phyloP scores from a whole-genome alignment of 2,888 invertebrate genomes.

The Ctena decussata region DNA sequence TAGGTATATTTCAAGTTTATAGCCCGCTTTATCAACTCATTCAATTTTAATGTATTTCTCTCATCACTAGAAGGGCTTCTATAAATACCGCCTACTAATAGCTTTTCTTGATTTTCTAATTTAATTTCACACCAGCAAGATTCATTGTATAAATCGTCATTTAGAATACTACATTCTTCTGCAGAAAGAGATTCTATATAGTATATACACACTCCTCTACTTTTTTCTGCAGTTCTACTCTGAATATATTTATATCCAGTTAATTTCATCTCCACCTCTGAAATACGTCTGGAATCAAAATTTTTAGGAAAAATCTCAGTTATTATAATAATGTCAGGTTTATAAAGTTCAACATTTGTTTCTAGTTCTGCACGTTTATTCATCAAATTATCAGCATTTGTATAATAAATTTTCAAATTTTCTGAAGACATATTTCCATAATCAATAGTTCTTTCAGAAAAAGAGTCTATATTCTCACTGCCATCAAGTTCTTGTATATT shows the following conservation, averaged over 20 bases:
- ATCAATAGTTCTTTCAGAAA: background rate
- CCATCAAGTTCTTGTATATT: no score
- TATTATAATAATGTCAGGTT: background rate
- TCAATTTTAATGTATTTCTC: background rate
- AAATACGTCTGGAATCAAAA: background rate
- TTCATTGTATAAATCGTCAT: background rate
- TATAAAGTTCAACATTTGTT: background rate
- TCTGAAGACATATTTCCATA: background rate
- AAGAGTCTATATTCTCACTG: no score
- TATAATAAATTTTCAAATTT: background rate
- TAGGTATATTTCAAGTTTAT: background rate
- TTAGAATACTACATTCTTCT: background rate
- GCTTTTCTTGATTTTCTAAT: background rate
- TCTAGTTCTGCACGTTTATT: background rate
- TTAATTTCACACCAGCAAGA: background rate
- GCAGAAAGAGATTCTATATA: background rate
- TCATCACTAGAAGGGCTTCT: background rate
- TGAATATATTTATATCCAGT: background rate
- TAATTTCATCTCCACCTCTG: background rate
- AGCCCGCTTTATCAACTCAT: background rate
- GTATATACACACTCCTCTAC: background rate
- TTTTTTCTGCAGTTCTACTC: background rate
- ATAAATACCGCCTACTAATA: background rate
- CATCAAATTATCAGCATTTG: background rate
- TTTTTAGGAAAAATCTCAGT: background rate